phyloP scores from a whole-genome alignment of 2,888 invertebrate species.

The Aricia artaxerxes region DNA sequence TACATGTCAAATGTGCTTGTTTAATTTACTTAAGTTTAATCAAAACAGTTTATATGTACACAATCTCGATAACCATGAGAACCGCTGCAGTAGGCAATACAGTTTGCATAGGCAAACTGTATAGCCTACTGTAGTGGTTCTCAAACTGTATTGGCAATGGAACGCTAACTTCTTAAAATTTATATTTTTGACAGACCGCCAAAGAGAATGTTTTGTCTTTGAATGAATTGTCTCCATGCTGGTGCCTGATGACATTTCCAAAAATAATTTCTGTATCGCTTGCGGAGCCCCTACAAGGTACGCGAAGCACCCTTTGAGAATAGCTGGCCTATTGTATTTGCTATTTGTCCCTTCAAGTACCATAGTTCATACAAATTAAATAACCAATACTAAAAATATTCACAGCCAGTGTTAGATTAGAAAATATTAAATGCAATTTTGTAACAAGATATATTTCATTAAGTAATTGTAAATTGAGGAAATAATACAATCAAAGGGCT shows the following conservation, averaged over 20 bases:
- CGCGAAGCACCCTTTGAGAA: no score
- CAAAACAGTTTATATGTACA: not conserved
- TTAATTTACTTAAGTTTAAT: not conserved
- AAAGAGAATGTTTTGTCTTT: no score
- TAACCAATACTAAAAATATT: constrained; percentile 4
- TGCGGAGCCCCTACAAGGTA: no score
- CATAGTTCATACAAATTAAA: not conserved
- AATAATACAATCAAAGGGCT: not conserved
- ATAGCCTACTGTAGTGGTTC: no score
- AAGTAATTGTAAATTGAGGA: no score
- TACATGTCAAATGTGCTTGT: not conserved
- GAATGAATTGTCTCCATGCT: no score
- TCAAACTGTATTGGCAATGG: no score
- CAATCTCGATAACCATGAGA: not conserved
- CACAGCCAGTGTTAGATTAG: constrained; percentile 20
- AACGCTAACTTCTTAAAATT: no score
- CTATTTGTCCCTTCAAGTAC: not conserved
- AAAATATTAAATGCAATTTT: constrained; percentile 13
- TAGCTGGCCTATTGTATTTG: not conserved
- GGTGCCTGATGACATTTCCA: no score
- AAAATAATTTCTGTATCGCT: no score
- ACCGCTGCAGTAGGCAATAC: no score
- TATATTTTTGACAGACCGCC: no score
- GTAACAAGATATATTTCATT: not conserved
- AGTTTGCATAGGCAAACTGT: not conserved